Base-by-base conservation (phyloP, 2,113 vertebrate genomes). In the Megatriorchis doriae region DNA sequence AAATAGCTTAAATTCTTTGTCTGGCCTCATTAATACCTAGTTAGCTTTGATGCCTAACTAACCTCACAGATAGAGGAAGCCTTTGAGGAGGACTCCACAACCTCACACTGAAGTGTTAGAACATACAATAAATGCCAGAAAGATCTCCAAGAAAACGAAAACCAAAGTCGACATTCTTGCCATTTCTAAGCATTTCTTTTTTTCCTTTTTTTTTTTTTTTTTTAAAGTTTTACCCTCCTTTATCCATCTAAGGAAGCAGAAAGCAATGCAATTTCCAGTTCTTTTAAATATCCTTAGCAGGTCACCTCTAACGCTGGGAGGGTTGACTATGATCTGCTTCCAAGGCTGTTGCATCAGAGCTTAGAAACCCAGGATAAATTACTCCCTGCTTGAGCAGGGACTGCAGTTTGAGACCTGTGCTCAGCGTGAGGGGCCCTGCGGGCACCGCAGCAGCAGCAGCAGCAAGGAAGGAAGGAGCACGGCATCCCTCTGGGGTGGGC, bases 171-270 rank as follows among this genome's bases (percentile, higher is more conserved):
- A 89, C 88, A 94, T 93, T 96, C 92, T 77, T 96, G 71, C 50
- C 40, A 90, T 96, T 94, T 96, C 90, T 90, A 92, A 84, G 75
- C 15, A 43, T 36, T 77, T 31, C 9, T 16, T 10, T 25, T 48
- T 19, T n/a, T 25, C 15, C 40, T 25, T 71, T 34, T 25, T 65
- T 65, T 40, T 9, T 26, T 72, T 59, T 21, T 50, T 32, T 18
- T 36, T 26, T 32, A 2, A 43, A 27, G 14, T 66, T 77, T 85
- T 70, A 34, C n/a, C 55, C 87, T 83, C 38, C 47, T 88, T 80
- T 86, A 70, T 55, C 94, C 88, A 94, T 88, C 81, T 92, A 96
- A 88, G 88, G 88, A 83, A 95, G 79, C 40, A 88, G 55, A 94
- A 94, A 88, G 55, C 72, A 81, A 86, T 34, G 72, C 34, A 75